A percentile compares a stretch with the other conserved stretches of the same genome.
These are phyloP conservation scores for Protonemura montana DNA, from an alignment of 2,888 invertebrate genomes.

Conservation along the genomic window DNA sequence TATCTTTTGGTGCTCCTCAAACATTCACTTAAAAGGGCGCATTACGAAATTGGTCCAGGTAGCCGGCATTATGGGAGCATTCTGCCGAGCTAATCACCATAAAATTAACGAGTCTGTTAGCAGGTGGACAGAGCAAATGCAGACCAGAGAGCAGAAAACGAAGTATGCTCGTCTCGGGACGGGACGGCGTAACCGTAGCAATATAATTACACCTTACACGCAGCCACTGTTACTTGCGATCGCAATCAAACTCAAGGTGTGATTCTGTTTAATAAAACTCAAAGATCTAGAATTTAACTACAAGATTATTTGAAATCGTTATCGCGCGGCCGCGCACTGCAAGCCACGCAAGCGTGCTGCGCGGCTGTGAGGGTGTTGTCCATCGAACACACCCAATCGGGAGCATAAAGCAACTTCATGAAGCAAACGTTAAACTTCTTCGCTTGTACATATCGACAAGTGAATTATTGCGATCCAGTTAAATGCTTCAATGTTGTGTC, in stretches of 20 bases:
- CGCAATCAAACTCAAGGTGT: slow-evolving; percentile 18
- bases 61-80: not conserved
- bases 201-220: not conserved
- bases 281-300: slow-evolving; percentile 1
- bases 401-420: slow-evolving; percentile 5
- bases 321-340: not conserved
- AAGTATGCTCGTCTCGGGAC: no score
- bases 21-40: slow-evolving; percentile 28
- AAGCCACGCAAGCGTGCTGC: not conserved
- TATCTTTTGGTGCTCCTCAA: not conserved
- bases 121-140: slow-evolving; percentile 30
- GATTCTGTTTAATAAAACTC: not conserved
- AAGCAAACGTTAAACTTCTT: not conserved
- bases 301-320: slow-evolving; percentile 16
- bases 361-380: slow-evolving; percentile 30
- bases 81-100: slow-evolving; percentile 27
- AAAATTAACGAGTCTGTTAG: slow-evolving; percentile 1
- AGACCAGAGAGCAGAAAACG: not conserved
- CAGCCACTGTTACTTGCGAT: not conserved
- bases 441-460: not conserved
- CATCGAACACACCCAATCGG: slow-evolving; percentile 12
- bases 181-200: not conserved
- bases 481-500: slow-evolving; percentile 39
- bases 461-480: slow-evolving; percentile 40
- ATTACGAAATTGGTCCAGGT: slow-evolving; percentile 33